Base-by-base conservation (phyloP, 2,113 vertebrate genomes). In the Phalacrocorax carbo region DNA sequence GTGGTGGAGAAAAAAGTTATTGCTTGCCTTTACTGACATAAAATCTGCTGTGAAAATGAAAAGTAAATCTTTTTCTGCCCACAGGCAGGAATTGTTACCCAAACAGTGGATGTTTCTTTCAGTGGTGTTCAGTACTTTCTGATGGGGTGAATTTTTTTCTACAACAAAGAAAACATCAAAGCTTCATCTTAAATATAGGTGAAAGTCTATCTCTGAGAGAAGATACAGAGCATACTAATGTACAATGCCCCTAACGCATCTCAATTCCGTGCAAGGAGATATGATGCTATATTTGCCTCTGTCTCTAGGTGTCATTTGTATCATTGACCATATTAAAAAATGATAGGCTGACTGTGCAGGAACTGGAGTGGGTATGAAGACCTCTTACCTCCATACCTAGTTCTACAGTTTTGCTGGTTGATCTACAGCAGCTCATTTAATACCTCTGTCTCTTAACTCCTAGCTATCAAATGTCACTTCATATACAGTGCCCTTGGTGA, bases 1-100 rank as follows among this genome's bases (percentile, higher is more conserved):
- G 32, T 85, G 34, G 13, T 38, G 11, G 29, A 91, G 70, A 42
- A 91, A 76, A 77, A 82, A 44, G 13, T 61, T 90, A 65, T 29
- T 91, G 25, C 49, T 88, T 94, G 58, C 60, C 34, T 94, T 92
- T 70, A 70, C 62, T 86, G 38, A 75, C 32, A 54, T 55, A 82
- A 91, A 88, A 80, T 81, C 55, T 84, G 44, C 80, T 86, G 55
- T 85, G 73, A 90, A 91, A 96, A 95, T 65, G 51, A 60, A 91
- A 93, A 87, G 11, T 91, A 76, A 90, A 82, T 68, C 10, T 89
- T 86, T 40, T 68, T 60, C 72, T 91, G 30, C 65, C 65, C 34
- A 72, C 57, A 87, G 86, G 78, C 62, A 91, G 61, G 38, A 89
- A 52, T 11, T 61, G 51, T 66, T 87, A 87, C 57, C 32, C n/a